These are phyloP conservation scores for Amphiprion clarkii DNA, from an alignment of 2,797 vertebrate species.

Conservation along the genomic window DNA sequence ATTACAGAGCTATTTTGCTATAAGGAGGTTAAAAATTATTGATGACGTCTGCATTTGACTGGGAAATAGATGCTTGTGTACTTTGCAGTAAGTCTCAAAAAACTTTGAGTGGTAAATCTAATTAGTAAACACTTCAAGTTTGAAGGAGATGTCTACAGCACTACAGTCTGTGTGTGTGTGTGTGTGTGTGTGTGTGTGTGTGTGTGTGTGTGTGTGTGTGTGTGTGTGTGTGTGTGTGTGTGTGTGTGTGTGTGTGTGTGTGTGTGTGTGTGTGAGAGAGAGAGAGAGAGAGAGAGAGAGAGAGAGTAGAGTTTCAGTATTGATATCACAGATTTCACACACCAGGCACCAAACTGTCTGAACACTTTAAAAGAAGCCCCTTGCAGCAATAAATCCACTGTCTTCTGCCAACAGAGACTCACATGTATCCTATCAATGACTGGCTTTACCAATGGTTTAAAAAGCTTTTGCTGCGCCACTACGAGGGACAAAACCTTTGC, in stretches of 20 bases:
- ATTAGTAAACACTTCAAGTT: too few relatives aligned
- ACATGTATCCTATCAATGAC: constrained; percentile 85
- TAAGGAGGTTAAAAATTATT: too few relatives aligned
- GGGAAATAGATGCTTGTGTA: too few relatives aligned
- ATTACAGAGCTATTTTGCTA: too few relatives aligned
- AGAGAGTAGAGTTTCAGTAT: constrained; percentile 78
- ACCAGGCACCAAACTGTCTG: constrained; percentile 89
- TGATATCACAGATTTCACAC: constrained; percentile 83
- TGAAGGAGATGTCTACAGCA: too few relatives aligned
- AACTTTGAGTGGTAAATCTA: too few relatives aligned
- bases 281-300: constrained; percentile 2
- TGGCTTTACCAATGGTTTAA: constrained; percentile 85
- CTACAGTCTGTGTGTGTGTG: not conserved
- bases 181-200: not conserved
- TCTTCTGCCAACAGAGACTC: constrained; percentile 74
- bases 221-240: constrained; percentile 6
- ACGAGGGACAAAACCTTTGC: constrained; percentile 71
- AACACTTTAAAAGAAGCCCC: constrained; percentile 84
- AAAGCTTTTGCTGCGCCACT: constrained; percentile 78
- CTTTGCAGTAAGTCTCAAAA: too few relatives aligned
- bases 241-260: not conserved
- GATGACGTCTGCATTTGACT: too few relatives aligned
- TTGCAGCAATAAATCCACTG: constrained; percentile 85
- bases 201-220: not conserved
- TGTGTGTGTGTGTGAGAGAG: not conserved